These are phyloP conservation scores for Hyppa rectilinea DNA, from an alignment of 2,888 invertebrate species.

Conservation along the genomic window DNA sequence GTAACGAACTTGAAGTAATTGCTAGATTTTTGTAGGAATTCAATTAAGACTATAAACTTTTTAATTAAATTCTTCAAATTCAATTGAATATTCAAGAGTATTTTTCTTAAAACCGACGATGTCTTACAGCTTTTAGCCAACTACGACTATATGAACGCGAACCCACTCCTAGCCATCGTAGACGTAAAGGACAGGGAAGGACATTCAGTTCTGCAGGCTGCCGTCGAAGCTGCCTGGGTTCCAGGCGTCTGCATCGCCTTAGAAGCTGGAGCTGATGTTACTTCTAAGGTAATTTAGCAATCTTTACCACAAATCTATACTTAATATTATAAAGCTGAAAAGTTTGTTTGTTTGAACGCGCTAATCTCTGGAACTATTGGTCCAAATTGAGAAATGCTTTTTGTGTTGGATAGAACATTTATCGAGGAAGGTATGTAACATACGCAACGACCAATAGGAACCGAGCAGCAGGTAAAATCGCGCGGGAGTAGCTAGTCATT, in stretches of 20 bases:
- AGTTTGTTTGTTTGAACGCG: no score
- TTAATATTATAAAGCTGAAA: no score
- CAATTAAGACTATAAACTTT: no score
- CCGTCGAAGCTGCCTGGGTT: constrained; percentile 88
- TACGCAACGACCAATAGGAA: no score
- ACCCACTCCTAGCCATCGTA: constrained; percentile 82
- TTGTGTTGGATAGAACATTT: no score
- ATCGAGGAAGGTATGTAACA: no score
- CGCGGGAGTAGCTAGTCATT: no score
- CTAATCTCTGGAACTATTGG: no score
- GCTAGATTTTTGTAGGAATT: neutral
- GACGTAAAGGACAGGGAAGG: constrained; percentile 87
- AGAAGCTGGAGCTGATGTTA: constrained; percentile 89
- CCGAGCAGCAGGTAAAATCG: no score
- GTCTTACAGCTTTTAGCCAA: constrained; percentile 80
- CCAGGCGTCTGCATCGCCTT: constrained; percentile 88
- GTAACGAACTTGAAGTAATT: no score
- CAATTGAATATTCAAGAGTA: neutral
- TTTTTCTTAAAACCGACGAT: neutral
- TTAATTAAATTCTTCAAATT: neutral
- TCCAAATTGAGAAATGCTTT: no score
- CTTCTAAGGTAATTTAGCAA: constrained; percentile 78
- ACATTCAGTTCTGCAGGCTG: constrained; percentile 89
- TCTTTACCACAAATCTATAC: no score
- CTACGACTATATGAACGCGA: constrained; percentile 78